A percentile compares a stretch with the other conserved stretches of the same genome.
Evolutionary conservation across 2,797 vertebrate species (phyloP).

Genomic region (Rachycentron canadum): DNA sequence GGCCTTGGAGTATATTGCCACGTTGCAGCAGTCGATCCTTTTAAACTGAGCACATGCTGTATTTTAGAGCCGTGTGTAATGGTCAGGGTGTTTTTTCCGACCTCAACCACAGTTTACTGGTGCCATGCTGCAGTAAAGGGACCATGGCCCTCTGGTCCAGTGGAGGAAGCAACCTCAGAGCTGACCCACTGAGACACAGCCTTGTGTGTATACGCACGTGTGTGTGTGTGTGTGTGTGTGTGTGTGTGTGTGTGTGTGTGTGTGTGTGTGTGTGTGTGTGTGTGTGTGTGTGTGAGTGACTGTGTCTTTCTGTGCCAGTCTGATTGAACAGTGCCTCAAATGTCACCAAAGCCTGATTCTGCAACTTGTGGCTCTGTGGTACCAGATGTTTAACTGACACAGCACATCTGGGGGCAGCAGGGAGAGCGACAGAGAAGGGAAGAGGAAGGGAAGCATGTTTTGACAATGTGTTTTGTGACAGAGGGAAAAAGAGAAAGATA

Average conservation of each 20-base stretch:
- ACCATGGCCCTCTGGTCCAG: constrained; percentile 25
- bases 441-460: constrained; percentile 12
- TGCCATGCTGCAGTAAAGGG: constrained; percentile 39
- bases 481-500: constrained; percentile 20
- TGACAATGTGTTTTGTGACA: constrained; percentile 19
- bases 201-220: background rate
- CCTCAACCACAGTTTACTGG: constrained; percentile 70
- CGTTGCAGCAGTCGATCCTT: constrained; percentile 74
- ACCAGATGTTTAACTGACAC: constrained; percentile 56
- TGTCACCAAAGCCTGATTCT: constrained; percentile 32
- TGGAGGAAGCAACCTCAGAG: constrained; percentile 38
- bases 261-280: no score
- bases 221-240: no score
- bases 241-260: no score
- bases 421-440: constrained; percentile 6
- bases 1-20: constrained; percentile 68
- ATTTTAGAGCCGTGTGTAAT: constrained; percentile 70
- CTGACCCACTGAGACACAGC: constrained; percentile 35
- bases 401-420: constrained; percentile 25
- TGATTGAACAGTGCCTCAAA: constrained; percentile 19
- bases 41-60: constrained; percentile 66
- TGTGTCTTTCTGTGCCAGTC: constrained; percentile 1
- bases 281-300: background rate
- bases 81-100: constrained; percentile 70
- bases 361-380: constrained; percentile 50